A percentile compares a stretch with the other conserved stretches of the same genome.
phyloP scores from a whole-genome alignment of 2,797 vertebrate species.

The Liasis olivaceus region DNA sequence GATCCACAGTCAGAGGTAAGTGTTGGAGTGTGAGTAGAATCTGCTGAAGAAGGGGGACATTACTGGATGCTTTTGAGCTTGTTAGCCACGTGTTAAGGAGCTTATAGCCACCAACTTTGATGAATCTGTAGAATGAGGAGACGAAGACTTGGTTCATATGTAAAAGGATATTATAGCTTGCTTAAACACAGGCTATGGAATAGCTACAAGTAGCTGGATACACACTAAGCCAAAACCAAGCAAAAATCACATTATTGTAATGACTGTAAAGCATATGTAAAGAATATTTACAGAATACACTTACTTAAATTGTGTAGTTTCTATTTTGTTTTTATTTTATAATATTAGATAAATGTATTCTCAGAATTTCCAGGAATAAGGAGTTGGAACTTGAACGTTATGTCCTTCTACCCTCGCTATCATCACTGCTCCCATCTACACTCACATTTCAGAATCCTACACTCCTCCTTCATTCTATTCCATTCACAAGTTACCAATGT shows the following conservation, averaged over 20 bases:
- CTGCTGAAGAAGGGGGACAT: conserved; percentile 89
- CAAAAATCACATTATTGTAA: not conserved
- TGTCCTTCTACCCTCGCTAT: not conserved
- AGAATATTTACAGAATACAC: too few relatives aligned
- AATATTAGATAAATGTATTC: not conserved
- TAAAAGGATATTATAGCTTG: not conserved
- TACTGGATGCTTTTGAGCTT: conserved; percentile 89
- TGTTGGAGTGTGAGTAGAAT: conserved; percentile 92
- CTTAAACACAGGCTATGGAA: not conserved
- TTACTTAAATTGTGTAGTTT: not conserved
- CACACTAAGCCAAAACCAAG: not conserved
- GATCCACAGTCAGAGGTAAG: conserved; percentile 92
- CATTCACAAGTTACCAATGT: not conserved
- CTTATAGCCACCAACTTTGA: conserved; percentile 90
- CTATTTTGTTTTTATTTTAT: not conserved
- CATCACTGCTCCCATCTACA: not conserved
- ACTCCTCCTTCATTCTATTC: not conserved
- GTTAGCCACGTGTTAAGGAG: conserved; percentile 94
- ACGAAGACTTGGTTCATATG: not conserved
- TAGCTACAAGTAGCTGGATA: not conserved
- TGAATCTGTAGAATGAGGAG: conserved; percentile 80
- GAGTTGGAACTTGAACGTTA: not conserved
- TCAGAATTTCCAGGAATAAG: not conserved
- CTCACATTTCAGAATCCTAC: not conserved
- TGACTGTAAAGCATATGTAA: not conserved